Evolutionary conservation across 2,113 vertebrate genomes (phyloP).

Genomic region (Albula glossodonta): DNA sequence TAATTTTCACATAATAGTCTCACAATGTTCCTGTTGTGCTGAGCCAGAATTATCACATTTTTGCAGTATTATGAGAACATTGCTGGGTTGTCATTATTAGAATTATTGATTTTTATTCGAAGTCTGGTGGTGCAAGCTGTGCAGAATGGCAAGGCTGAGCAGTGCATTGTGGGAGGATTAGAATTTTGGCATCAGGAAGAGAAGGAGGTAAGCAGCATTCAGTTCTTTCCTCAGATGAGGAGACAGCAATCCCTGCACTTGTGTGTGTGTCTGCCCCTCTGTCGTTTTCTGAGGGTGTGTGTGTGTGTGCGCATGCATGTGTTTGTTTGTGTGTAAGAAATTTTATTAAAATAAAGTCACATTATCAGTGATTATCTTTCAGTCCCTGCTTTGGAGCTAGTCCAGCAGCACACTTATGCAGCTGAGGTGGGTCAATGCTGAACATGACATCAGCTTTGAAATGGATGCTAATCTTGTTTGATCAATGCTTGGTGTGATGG

Average conservation of each 20-base stretch:
- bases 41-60: neutral
- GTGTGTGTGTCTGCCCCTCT: too few species aligned
- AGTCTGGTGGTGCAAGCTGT: neutral
- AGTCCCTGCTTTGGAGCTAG: neutral
- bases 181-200: slow-evolving; percentile 5
- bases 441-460: neutral
- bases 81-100: neutral
- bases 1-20: neutral
- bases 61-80: neutral
- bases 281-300: neutral
- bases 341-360: neutral
- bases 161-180: slow-evolving; percentile 13
- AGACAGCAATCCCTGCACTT: neutral
- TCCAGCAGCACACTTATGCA: neutral
- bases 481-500: neutral
- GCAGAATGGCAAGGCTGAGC: neutral
- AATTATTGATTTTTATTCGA: neutral
- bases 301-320: neutral
- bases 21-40: neutral
- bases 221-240: neutral
- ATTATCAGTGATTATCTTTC: neutral
- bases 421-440: neutral
- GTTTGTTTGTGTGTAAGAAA: neutral
- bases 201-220: slow-evolving; percentile 11
- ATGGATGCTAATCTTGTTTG: slow-evolving; percentile 4